phyloP scores from a whole-genome alignment of 1,140 invertebrate genomes.

The Chlorops oryzae region DNA sequence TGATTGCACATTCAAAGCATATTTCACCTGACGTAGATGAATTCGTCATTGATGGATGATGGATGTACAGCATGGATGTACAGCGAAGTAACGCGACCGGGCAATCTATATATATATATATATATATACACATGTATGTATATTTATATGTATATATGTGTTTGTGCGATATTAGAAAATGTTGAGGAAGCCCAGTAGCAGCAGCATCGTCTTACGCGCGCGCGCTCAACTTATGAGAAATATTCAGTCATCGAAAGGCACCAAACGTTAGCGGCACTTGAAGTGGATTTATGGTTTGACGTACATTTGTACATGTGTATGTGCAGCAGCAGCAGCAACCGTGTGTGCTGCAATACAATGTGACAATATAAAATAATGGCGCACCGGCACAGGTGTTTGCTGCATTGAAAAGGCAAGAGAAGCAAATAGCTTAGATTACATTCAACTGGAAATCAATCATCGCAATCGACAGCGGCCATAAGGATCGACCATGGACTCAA shows the following conservation, averaged over 20 bases:
- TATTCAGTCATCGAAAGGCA: neutral
- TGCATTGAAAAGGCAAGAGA: slow-evolving; percentile 1
- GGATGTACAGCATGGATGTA: slow-evolving; percentile 19
- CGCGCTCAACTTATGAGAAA: slow-evolving; percentile 13
- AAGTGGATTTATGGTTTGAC: too few species aligned
- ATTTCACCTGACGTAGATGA: slow-evolving; percentile 41
- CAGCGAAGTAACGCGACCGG: slow-evolving; percentile 8
- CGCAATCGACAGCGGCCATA: too few species aligned
- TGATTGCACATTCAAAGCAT: slow-evolving; percentile 39
- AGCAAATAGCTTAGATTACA: too few species aligned
- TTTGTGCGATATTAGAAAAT: slow-evolving; percentile 1
- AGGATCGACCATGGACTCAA: too few species aligned
- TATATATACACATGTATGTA: neutral
- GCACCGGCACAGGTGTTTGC: slow-evolving; percentile 23
- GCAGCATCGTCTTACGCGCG: slow-evolving; percentile 20
- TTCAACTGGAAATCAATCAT: too few species aligned
- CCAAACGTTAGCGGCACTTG: too few species aligned
- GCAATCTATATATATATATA: too few species aligned
- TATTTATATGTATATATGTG: neutral
- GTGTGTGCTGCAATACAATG: slow-evolving; percentile 13
- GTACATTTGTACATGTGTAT: too few species aligned
- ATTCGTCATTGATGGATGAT: slow-evolving; percentile 45
- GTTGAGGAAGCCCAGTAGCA: slow-evolving; percentile 25
- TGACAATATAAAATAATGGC: slow-evolving; percentile 43
- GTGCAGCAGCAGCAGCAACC: neutral